A percentile compares a stretch with the other conserved stretches of the same genome.
phyloP scores from a whole-genome alignment of 37 sponge, comb jelly and placozoan genomes.

The Amphimedon queenslandica region DNA sequence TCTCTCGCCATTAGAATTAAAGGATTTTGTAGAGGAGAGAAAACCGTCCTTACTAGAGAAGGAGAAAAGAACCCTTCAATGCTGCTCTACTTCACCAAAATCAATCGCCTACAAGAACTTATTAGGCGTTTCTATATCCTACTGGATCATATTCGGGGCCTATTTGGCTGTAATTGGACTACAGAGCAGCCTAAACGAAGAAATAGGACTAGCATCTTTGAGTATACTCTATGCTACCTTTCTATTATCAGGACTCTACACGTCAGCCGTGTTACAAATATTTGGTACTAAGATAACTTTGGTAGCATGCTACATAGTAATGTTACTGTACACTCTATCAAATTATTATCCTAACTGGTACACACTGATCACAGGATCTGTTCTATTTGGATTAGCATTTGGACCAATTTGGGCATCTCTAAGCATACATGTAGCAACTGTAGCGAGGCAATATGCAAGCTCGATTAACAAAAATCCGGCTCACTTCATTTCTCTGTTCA shows the following conservation, averaged over 20 bases:
- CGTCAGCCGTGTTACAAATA: constrained; percentile 22
- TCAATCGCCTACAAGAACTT: constrained; percentile 33
- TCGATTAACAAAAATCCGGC: not conserved
- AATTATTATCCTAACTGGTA: constrained; percentile 70
- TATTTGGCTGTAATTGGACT: constrained; percentile 38
- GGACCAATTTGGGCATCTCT: constrained; percentile 52
- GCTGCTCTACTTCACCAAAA: no score
- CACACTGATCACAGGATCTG: constrained; percentile 54
- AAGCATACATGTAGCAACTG: constrained; percentile 15
- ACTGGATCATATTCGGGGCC: constrained; percentile 30
- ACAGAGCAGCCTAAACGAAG: constrained; percentile 51
- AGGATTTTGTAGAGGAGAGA: no score
- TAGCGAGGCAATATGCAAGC: constrained; percentile 22
- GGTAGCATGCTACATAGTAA: constrained; percentile 14
- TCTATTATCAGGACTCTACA: constrained; percentile 15
- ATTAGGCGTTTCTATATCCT: constrained; percentile 16
- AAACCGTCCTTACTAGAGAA: no score
- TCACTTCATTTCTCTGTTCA: constrained; percentile 10
- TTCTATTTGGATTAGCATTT: constrained; percentile 42
- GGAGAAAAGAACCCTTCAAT: no score
- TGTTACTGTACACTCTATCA: constrained; percentile 21
- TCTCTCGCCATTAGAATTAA: no score
- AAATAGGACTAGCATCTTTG: constrained; percentile 36
- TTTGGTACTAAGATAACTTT: constrained; percentile 35
- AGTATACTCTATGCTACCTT: constrained; percentile 32